phyloP scores from a whole-genome alignment of 2,113 vertebrate species.

The Desmodus rotundus region DNA sequence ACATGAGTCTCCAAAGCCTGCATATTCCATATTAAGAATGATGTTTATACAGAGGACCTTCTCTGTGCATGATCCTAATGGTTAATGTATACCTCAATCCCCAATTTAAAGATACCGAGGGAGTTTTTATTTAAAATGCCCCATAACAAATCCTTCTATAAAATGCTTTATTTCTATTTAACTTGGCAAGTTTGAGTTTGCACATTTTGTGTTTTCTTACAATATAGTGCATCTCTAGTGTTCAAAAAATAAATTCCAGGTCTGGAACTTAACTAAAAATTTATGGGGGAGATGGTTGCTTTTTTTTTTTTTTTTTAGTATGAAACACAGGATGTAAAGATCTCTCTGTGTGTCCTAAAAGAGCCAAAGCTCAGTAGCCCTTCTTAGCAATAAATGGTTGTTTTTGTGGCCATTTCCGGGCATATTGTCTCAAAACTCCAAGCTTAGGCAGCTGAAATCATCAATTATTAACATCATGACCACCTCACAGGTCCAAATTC shows the following conservation, averaged over 20 bases:
- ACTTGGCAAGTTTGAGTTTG: slow-evolving; percentile 25
- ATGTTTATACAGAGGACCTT: neutral
- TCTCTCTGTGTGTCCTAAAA: slow-evolving; percentile 7
- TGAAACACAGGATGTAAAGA: neutral
- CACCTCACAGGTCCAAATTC: slow-evolving; percentile 55
- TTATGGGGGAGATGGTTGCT: neutral
- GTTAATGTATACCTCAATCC: neutral
- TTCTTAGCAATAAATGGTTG: neutral
- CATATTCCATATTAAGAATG: neutral
- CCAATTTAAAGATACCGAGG: neutral
- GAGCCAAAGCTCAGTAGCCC: neutral
- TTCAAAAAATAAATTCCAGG: neutral
- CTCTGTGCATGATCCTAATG: neutral
- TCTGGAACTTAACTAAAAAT: neutral
- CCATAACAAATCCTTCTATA: neutral
- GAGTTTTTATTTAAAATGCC: neutral
- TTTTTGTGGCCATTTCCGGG: neutral
- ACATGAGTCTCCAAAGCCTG: neutral
- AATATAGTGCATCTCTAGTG: neutral
- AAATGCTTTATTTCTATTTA: neutral
- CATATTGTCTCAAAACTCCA: slow-evolving; percentile 32
- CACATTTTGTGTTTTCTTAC: slow-evolving; percentile 2
- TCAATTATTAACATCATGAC: slow-evolving; percentile 72
- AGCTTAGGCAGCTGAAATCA: slow-evolving; percentile 31
- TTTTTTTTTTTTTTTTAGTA: neutral